Evolutionary conservation across 2,888 invertebrate genomes (phyloP).

Genomic region (Orchesellides sinensis): DNA sequence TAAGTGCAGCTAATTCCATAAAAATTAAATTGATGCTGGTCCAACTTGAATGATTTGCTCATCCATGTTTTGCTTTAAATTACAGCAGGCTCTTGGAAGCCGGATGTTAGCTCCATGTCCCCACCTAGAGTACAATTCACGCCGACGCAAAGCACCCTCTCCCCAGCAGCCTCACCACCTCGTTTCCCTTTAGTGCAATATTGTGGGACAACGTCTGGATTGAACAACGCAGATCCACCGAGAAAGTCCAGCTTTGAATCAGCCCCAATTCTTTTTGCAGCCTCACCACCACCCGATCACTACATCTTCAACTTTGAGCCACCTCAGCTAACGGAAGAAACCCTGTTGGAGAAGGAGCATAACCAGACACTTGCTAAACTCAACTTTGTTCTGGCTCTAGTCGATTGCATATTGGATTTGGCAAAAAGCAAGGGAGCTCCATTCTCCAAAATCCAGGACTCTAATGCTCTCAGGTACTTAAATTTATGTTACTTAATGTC

Average conservation of each 20-base stretch:
- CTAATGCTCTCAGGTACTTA: conserved; percentile 57
- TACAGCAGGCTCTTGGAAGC: conserved; percentile 77
- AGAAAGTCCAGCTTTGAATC: conserved; percentile 71
- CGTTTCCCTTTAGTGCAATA: conserved; percentile 74
- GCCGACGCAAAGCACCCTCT: conserved; percentile 73
- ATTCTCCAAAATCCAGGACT: conserved; percentile 77
- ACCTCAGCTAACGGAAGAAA: conserved; percentile 74
- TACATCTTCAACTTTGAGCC: conserved; percentile 75
- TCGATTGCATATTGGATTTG: conserved; percentile 95
- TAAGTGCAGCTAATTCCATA: conserved; percentile 22
- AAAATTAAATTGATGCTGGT: too few species aligned
- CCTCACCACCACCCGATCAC: conserved; percentile 73
- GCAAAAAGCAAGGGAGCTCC: conserved; percentile 89
- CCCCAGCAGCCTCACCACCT: conserved; percentile 74
- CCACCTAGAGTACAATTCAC: conserved; percentile 87
- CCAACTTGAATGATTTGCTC: too few species aligned
- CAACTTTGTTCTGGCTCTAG: conserved; percentile 96
- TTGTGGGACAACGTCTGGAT: conserved; percentile 68
- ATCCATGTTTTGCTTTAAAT: not conserved
- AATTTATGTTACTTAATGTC: too few species aligned
- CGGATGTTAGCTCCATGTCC: conserved; percentile 93
- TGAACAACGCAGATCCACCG: conserved; percentile 67
- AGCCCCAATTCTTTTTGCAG: conserved; percentile 72
- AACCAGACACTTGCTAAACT: conserved; percentile 97
- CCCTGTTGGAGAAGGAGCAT: conserved; percentile 87